Evolutionary conservation across 1,140 invertebrate species (phyloP).

Genomic region (Pogonomyrmex californicus): DNA sequence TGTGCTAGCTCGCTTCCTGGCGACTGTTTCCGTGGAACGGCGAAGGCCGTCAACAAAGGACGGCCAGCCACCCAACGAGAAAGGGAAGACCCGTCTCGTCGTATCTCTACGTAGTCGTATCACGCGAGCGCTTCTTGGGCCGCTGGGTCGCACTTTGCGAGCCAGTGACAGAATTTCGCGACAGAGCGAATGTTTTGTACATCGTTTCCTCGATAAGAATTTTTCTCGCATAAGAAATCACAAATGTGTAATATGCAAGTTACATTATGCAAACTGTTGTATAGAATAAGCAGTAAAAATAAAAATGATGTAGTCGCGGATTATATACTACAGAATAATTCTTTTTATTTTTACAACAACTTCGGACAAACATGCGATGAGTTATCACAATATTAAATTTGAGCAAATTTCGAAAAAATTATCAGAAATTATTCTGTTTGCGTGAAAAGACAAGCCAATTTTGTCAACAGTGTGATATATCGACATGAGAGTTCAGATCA

Average conservation of each 20-base stretch:
- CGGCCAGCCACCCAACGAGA: constrained; percentile 78
- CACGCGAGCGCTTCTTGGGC: constrained; percentile 59
- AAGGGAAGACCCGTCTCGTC: constrained; percentile 78
- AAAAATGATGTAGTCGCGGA: background rate
- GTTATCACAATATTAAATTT: background rate
- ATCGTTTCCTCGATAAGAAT: constrained; percentile 16
- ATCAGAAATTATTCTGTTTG: background rate
- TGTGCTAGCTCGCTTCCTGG: constrained; percentile 84
- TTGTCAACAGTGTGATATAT: background rate
- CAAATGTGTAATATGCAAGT: constrained; percentile 19
- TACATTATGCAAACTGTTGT: background rate
- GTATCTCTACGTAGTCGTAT: constrained; percentile 73
- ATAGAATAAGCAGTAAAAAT: background rate
- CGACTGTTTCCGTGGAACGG: constrained; percentile 84
- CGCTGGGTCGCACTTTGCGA: constrained; percentile 28
- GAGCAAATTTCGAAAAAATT: background rate
- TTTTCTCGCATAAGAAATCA: constrained; percentile 33
- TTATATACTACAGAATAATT: background rate
- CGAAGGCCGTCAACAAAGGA: constrained; percentile 84
- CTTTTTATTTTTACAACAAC: background rate
- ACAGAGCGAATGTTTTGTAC: constrained; percentile 3
- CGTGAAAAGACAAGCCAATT: background rate
- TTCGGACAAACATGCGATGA: background rate
- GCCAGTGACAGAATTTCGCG: constrained; percentile 11
- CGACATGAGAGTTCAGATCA: background rate